Conservation (phyloP, 2,113 vertebrate genomes). For the human region DNA sequence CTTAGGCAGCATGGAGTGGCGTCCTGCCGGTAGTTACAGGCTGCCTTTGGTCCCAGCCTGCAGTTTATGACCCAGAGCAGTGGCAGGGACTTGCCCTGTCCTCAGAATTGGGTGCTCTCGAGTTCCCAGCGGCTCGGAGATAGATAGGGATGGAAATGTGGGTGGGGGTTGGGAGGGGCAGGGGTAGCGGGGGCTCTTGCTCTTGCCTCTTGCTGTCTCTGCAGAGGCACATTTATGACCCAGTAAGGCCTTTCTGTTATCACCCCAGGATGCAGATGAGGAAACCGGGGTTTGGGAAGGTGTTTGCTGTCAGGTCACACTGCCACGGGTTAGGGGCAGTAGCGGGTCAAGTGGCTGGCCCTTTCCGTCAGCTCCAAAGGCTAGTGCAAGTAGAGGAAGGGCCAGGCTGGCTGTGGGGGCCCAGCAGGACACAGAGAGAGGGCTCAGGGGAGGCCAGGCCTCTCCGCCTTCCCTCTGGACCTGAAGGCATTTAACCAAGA, state of each 20-base stretch:
- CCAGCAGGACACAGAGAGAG: background rate
- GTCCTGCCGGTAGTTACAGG: background rate
- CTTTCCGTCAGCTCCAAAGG: background rate
- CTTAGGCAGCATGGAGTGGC: background rate
- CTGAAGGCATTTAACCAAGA: background rate
- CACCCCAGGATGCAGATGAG: background rate
- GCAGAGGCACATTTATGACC: fast-evolving
- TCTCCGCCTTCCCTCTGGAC: background rate
- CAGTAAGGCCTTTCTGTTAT: background rate
- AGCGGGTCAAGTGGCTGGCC: background rate
- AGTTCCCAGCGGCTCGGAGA: background rate
- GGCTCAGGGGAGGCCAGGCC: background rate
- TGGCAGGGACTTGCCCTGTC: background rate
- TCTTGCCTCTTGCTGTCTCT: background rate
- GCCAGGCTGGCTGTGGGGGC: background rate
- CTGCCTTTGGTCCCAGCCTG: background rate
- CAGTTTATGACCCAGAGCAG: background rate
- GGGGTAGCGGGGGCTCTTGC: too few relatives aligned
- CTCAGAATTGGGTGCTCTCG: background rate
- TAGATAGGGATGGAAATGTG: fast-evolving
- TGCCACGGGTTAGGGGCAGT: background rate
- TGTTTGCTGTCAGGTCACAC: background rate
- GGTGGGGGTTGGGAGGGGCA: too few relatives aligned
- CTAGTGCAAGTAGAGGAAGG: background rate
- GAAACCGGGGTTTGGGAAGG: background rate